Evolutionary conservation across 2,113 vertebrate genomes (phyloP).

Genomic region (Lathamus discolor): DNA sequence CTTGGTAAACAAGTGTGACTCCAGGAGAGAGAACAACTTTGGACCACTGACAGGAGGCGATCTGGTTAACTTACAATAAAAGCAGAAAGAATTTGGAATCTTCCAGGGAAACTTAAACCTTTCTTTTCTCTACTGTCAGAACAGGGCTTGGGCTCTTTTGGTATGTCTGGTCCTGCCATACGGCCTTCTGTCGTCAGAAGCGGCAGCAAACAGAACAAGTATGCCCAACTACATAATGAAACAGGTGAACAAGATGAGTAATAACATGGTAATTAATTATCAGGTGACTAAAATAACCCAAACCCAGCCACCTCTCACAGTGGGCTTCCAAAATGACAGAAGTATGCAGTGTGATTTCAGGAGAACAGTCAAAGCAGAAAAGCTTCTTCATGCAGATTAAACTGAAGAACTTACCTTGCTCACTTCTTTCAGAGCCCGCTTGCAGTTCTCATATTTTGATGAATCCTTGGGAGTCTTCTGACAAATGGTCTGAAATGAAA

Average conservation of each 20-base stretch:
- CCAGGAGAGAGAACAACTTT: not conserved
- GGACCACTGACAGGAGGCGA: not conserved
- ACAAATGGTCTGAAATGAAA: conserved; percentile 89
- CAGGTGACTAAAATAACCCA: not conserved
- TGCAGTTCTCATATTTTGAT: conserved; percentile 83
- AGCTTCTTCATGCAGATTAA: not conserved
- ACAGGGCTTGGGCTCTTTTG: not conserved
- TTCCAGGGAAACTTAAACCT: not conserved
- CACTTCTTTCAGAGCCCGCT: conserved; percentile 87
- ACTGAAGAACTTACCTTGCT: conserved; percentile 82
- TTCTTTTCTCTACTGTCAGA: not conserved
- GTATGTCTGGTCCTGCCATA: not conserved
- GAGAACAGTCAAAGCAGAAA: not conserved
- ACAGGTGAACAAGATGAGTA: not conserved
- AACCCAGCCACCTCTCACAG: not conserved
- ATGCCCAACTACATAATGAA: not conserved
- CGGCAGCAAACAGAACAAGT: not conserved
- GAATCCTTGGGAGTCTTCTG: conserved; percentile 93
- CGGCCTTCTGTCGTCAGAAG: not conserved
- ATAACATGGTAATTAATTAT: not conserved
- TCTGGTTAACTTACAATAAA: not conserved
- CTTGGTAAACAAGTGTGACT: not conserved
- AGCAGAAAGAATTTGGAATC: not conserved
- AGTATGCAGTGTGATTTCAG: not conserved
- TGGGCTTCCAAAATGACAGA: not conserved